Percentiles rank a stretch among this genome's conserved stretches.
These are phyloP conservation scores for Drosophila kohkoa DNA, from an alignment of 1,140 invertebrate species.

Conservation along the genomic window DNA sequence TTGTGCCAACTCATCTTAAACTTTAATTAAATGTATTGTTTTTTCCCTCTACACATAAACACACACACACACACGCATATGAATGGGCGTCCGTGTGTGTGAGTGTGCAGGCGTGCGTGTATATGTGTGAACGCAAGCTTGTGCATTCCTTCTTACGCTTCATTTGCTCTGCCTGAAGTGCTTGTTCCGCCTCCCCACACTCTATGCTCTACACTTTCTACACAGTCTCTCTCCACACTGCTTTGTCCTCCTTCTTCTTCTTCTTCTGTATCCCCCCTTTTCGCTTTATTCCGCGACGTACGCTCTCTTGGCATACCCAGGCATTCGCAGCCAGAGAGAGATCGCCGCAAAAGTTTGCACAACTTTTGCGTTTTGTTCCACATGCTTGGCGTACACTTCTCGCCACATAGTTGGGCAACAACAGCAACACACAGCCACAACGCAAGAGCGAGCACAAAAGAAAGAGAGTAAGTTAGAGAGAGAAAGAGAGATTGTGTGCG, in stretches of 20 bases:
- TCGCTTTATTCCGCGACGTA: background rate
- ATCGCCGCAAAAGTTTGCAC: slow-evolving; percentile 77
- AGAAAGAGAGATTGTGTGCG: background rate
- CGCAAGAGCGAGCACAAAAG: background rate
- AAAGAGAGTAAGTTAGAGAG: background rate
- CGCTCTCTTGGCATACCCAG: background rate
- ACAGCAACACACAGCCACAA: background rate
- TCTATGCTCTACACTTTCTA: too few relatives aligned
- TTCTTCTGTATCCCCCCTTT: too few relatives aligned
- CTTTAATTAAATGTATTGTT: slow-evolving; percentile 82
- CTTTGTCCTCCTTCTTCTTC: too few relatives aligned
- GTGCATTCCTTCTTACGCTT: slow-evolving; percentile 68
- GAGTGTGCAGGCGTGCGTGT: slow-evolving; percentile 4
- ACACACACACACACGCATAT: slow-evolving; percentile 10
- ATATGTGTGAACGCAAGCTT: slow-evolving; percentile 17
- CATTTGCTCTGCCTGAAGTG: slow-evolving; percentile 58
- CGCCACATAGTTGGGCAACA: slow-evolving; percentile 50
- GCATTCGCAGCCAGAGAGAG: slow-evolving; percentile 43
- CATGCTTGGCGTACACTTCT: slow-evolving; percentile 74
- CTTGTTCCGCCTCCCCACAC: background rate
- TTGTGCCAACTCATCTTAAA: slow-evolving; percentile 76
- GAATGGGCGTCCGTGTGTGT: background rate
- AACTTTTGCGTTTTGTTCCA: slow-evolving; percentile 80
- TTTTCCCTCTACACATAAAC: slow-evolving; percentile 40
- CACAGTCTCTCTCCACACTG: too few relatives aligned